phyloP scores from a whole-genome alignment of 1,140 invertebrate genomes.

The Augochlora pura region DNA sequence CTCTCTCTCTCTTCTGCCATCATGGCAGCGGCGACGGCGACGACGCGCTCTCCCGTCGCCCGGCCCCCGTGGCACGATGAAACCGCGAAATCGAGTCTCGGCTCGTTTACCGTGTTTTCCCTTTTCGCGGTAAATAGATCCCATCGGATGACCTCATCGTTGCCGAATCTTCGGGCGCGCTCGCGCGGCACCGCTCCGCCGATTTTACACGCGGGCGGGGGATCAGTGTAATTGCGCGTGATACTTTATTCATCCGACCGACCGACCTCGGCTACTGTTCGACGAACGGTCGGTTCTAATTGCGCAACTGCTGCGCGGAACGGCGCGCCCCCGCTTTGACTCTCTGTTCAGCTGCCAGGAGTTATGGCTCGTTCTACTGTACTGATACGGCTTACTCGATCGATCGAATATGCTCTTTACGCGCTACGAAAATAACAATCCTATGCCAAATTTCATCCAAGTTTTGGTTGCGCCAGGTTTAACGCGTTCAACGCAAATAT shows the following conservation, averaged over 20 bases:
- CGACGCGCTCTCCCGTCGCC: background rate
- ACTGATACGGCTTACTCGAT: too few relatives aligned
- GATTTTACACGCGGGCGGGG: background rate
- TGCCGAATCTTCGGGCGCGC: background rate
- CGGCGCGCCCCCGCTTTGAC: too few relatives aligned
- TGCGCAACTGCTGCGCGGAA: too few relatives aligned
- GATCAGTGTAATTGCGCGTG: background rate
- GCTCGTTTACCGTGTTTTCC: background rate
- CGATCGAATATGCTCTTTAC: too few relatives aligned
- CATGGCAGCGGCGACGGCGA: background rate
- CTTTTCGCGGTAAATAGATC: background rate
- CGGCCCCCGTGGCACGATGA: conserved; percentile 17
- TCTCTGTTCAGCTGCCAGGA: too few relatives aligned
- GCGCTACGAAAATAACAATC: too few relatives aligned
- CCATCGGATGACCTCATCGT: background rate
- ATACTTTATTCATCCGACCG: background rate
- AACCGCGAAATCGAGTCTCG: conserved; percentile 46
- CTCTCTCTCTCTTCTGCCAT: too few relatives aligned
- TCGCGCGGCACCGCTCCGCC: too few relatives aligned
- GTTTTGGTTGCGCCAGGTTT: too few relatives aligned
- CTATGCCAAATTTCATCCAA: too few relatives aligned
- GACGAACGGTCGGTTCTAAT: background rate
- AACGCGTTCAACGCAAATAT: too few relatives aligned
- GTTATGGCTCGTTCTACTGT: too few relatives aligned
- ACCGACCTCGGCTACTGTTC: background rate